Evolutionary conservation across 2,113 vertebrate genomes (phyloP).

Genomic region (Seriola dumerili): DNA sequence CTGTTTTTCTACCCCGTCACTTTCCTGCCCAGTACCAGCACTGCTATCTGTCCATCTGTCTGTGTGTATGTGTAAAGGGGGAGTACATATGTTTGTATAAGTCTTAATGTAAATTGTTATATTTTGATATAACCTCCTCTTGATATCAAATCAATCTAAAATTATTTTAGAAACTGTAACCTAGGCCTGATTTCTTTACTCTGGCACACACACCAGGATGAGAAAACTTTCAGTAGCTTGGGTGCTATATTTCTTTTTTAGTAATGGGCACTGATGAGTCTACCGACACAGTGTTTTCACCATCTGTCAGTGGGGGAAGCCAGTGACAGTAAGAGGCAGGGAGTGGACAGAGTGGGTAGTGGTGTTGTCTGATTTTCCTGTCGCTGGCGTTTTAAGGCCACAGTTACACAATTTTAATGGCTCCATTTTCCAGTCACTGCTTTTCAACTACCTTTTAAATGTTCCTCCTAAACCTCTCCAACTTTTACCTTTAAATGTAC

Average conservation of each 20-base stretch:
- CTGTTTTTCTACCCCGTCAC: slow-evolving; percentile 69
- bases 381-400: slow-evolving; percentile 49
- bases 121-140: not conserved
- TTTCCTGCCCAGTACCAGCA: slow-evolving; percentile 46
- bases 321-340: slow-evolving; percentile 7
- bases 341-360: not conserved
- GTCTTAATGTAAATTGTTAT: not conserved
- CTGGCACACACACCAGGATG: not conserved
- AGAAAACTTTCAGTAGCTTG: not conserved
- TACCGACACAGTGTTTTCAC: not conserved
- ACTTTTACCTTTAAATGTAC: slow-evolving; percentile 64
- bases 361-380: slow-evolving; percentile 33
- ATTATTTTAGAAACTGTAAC: not conserved
- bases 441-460: slow-evolving; percentile 64
- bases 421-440: slow-evolving; percentile 58
- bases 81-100: slow-evolving; percentile 18
- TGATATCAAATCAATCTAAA: not conserved
- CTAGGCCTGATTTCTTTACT: not conserved
- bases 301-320: not conserved
- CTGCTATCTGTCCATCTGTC: slow-evolving; percentile 51
- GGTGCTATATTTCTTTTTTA: not conserved
- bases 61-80: slow-evolving; percentile 8
- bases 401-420: slow-evolving; percentile 46
- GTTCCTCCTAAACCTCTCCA: slow-evolving; percentile 42
- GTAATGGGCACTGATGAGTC: not conserved